These are phyloP conservation scores for Entosphenus tridentatus DNA, from an alignment of 2,113 vertebrate species.

Conservation along the genomic window DNA sequence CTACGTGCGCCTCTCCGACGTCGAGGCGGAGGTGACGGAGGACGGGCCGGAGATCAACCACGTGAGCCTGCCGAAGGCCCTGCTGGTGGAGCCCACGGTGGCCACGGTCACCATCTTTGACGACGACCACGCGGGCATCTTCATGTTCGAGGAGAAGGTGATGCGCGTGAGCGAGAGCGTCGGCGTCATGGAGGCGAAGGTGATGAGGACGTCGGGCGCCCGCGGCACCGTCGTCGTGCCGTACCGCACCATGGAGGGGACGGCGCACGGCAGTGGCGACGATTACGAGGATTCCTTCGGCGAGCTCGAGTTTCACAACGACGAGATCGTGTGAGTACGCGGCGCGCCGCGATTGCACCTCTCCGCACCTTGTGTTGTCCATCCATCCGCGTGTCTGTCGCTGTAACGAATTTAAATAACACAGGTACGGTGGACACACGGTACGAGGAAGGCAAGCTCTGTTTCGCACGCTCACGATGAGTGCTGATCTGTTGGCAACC, in stretches of 20 bases:
- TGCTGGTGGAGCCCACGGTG: slow-evolving; percentile 19
- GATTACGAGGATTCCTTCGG: slow-evolving; percentile 43
- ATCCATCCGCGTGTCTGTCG: too few species aligned
- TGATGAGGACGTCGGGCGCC: slow-evolving; percentile 42
- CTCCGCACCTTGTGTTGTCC: too few species aligned
- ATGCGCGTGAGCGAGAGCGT: slow-evolving; percentile 42
- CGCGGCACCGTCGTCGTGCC: slow-evolving; percentile 42
- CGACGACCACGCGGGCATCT: slow-evolving; percentile 49
- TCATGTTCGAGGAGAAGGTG: slow-evolving; percentile 31
- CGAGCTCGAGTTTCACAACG: slow-evolving; percentile 45
- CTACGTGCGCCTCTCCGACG: slow-evolving; percentile 59
- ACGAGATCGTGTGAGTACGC: slow-evolving; percentile 43
- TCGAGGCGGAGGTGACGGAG: slow-evolving; percentile 22
- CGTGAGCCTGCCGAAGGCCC: slow-evolving; percentile 21
- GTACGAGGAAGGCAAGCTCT: too few species aligned
- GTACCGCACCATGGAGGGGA: slow-evolving; percentile 35
- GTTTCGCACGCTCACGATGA: too few species aligned
- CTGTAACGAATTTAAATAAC: too few species aligned
- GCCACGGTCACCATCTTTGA: slow-evolving; percentile 52
- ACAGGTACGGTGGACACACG: too few species aligned
- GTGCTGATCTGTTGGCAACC: too few species aligned
- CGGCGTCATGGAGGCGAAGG: slow-evolving; percentile 40
- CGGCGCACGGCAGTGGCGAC: slow-evolving; percentile 32
- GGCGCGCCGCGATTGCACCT: too few species aligned
- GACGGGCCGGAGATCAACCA: neutral